Conservation (phyloP, 1,140 invertebrate species). For the Pseudomyrmex flavicornis region DNA sequence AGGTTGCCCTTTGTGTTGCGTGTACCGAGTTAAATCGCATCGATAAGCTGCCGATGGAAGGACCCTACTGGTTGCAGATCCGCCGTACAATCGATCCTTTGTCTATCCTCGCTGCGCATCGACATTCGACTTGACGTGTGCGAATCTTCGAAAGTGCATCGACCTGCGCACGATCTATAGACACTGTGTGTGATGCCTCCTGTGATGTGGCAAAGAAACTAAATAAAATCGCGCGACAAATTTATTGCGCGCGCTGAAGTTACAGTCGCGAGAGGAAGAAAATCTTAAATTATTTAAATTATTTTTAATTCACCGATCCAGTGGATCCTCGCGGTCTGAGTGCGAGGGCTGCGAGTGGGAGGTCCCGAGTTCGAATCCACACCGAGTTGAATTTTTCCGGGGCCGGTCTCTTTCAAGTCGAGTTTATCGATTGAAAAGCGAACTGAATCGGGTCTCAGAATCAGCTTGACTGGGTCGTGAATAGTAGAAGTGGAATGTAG, state of each 20-base stretch:
- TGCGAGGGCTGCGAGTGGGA: too few species aligned
- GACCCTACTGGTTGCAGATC: conserved; percentile 51
- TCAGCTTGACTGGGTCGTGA: too few species aligned
- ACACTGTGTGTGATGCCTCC: background rate
- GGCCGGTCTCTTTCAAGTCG: too few species aligned
- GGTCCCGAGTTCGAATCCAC: too few species aligned
- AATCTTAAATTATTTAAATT: too few species aligned
- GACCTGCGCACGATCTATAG: conserved; percentile 27
- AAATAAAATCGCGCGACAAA: background rate
- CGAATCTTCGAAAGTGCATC: conserved; percentile 49
- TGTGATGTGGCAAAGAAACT: background rate
- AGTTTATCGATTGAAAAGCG: too few species aligned
- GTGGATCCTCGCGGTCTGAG: too few species aligned
- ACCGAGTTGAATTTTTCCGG: too few species aligned
- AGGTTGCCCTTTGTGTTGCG: conserved; percentile 44
- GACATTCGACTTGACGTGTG: conserved; percentile 46
- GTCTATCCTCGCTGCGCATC: conserved; percentile 44
- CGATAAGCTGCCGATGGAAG: conserved; percentile 53
- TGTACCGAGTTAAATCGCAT: conserved; percentile 40
- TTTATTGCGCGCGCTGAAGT: too few species aligned
- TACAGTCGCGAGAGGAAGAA: background rate
- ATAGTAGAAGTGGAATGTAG: too few species aligned
- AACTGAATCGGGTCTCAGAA: too few species aligned
- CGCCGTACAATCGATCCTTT: conserved; percentile 56
- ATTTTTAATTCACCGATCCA: too few species aligned